Evolutionary conservation across 2,797 vertebrate genomes (phyloP).

Genomic region (Neostethus bicornis): DNA sequence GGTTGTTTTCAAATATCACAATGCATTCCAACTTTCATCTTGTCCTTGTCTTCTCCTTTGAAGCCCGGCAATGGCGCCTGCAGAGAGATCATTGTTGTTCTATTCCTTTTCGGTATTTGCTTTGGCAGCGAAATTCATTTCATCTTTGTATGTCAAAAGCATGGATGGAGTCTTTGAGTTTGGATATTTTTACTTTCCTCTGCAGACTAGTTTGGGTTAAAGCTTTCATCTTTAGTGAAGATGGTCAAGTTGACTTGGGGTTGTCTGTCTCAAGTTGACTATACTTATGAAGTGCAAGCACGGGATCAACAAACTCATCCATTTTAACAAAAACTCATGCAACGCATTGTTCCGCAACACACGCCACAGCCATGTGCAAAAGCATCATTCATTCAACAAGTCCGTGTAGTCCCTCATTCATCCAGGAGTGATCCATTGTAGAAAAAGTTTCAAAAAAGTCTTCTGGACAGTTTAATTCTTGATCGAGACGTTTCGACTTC

Average conservation of each 20-base stretch:
- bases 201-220: constrained; percentile 25
- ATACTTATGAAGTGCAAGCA: constrained; percentile 49
- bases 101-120: constrained; percentile 59
- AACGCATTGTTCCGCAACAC: neutral
- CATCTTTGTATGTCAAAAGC: constrained; percentile 47
- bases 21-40: constrained; percentile 63
- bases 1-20: constrained; percentile 43
- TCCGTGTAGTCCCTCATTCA: too few species aligned
- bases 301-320: constrained; percentile 14
- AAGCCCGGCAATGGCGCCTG: constrained; percentile 48
- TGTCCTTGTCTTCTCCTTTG: constrained; percentile 50
- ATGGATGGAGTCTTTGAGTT: constrained; percentile 42
- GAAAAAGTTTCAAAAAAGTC: too few species aligned
- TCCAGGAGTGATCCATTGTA: too few species aligned
- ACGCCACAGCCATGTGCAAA: constrained; percentile 42
- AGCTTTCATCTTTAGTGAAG: constrained; percentile 55
- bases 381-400: constrained; percentile 52
- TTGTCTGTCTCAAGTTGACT: constrained; percentile 32
- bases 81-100: constrained; percentile 59
- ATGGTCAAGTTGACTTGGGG: constrained; percentile 47
- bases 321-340: constrained; percentile 8
- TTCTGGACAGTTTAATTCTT: too few species aligned
- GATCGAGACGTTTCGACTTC: too few species aligned
- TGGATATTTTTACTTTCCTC: constrained; percentile 31
- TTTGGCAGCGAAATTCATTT: constrained; percentile 55